Conservation (phyloP, 2,797 vertebrate species). For the Sardinella longiceps region DNA sequence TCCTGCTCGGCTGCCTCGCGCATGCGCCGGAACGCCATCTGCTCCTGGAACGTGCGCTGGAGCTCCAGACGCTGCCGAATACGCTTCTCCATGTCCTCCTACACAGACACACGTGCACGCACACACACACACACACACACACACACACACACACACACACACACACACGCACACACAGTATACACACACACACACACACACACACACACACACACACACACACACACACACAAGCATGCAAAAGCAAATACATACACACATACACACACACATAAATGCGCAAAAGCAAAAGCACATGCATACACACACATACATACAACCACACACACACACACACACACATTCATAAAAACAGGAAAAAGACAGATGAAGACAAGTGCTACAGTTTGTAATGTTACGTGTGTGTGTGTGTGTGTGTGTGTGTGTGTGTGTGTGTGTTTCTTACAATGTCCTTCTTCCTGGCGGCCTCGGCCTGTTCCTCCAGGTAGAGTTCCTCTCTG, state of each 20-base stretch:
- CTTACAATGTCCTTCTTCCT: conserved; percentile 83
- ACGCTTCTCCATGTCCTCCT: conserved; percentile 88
- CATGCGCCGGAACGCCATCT: conserved; percentile 82
- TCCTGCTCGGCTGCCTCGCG: conserved; percentile 75
- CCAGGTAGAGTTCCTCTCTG: conserved; percentile 82
- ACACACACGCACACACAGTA: too few species aligned
- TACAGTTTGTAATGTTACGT: too few species aligned
- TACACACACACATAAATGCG: too few species aligned
- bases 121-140: background rate
- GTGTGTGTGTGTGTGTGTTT: background rate
- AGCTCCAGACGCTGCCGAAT: conserved; percentile 81
- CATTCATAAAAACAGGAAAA: too few species aligned
- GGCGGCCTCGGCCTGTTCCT: conserved; percentile 81
- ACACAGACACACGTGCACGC: conserved; percentile 32
- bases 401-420: background rate
- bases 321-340: too few species aligned
- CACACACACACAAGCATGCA: too few species aligned
- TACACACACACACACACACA: background rate
- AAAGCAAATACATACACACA: too few species aligned
- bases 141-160: background rate
- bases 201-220: too few species aligned
- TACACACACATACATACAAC: too few species aligned
- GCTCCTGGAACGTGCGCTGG: conserved; percentile 80
- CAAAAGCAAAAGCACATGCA: too few species aligned
- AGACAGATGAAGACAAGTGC: too few species aligned